Evolutionary conservation across 92 coral and sea anemone species (phyloP).

Genomic region (Phymanthus crucifer): DNA sequence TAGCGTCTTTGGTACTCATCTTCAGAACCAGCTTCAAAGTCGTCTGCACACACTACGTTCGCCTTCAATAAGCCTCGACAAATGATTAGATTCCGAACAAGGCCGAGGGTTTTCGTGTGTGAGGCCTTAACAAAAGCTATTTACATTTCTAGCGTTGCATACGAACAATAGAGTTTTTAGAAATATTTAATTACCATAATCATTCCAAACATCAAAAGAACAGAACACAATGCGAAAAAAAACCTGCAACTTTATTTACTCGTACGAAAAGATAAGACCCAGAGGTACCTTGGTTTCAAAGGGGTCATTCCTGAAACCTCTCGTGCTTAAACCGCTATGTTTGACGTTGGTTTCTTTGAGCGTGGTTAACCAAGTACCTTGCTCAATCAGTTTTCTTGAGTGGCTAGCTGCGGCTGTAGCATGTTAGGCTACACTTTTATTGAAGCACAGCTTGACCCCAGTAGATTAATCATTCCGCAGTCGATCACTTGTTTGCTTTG

Average conservation of each 20-base stretch:
- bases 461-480: conserved; percentile 83
- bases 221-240: conserved; percentile 67
- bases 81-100: conserved; percentile 78
- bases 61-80: conserved; percentile 64
- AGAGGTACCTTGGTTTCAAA: background rate
- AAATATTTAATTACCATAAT: conserved; percentile 99
- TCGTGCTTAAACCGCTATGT: background rate
- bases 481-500: conserved; percentile 88
- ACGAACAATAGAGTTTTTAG: conserved; percentile 97
- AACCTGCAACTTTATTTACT: conserved; percentile 84
- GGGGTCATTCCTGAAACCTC: background rate
- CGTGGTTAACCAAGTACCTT: conserved; percentile 6
- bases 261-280: conserved; percentile 81
- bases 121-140: conserved; percentile 96
- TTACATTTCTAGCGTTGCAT: conserved; percentile 99
- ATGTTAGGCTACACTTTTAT: conserved; percentile 78
- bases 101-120: conserved; percentile 75
- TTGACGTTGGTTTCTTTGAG: background rate
- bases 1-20: conserved; percentile 77
- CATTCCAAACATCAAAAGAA: conserved; percentile 94
- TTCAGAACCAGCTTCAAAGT: conserved; percentile 29
- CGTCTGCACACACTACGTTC: conserved; percentile 2
- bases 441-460: conserved; percentile 72
- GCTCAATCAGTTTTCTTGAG: conserved; percentile 15
- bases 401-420: conserved; percentile 33